phyloP scores from a whole-genome alignment of 2,888 invertebrate species.

The Geophilus truncorum region DNA sequence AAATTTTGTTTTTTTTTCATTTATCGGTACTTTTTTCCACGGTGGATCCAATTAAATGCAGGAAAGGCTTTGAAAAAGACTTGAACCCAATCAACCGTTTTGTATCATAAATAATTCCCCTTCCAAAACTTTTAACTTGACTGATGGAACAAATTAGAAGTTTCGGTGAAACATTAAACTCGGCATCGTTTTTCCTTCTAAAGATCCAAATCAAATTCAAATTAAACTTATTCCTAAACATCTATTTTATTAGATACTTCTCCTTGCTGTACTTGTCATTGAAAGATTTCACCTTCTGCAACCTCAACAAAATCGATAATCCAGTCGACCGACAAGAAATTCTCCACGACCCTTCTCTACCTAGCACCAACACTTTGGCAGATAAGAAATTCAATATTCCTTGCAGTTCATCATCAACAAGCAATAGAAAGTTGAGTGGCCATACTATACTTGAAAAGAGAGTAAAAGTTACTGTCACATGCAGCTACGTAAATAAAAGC shows the following conservation, averaged over 20 bases:
- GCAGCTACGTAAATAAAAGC: background rate
- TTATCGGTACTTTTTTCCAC: background rate
- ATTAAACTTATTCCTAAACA: no score
- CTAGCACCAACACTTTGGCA: background rate
- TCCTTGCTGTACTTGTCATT: constrained; percentile 11
- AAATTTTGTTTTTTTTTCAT: background rate
- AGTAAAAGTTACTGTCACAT: background rate
- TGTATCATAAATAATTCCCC: background rate
- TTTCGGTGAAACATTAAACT: background rate
- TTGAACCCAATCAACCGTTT: background rate
- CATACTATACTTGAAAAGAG: background rate
- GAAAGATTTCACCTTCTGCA: constrained; percentile 14
- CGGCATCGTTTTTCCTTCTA: no score
- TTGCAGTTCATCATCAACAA: constrained; percentile 12
- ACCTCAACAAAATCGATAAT: constrained; percentile 19
- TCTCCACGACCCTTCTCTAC: constrained; percentile 1
- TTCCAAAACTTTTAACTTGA: background rate
- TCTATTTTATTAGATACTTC: background rate
- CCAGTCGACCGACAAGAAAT: constrained; percentile 6
- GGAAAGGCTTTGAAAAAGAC: background rate
- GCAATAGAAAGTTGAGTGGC: background rate
- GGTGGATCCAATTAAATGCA: background rate
- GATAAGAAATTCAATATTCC: constrained; percentile 25
- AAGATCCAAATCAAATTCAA: no score
- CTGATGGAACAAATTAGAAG: background rate